Evolutionary conservation across 2,888 invertebrate species (phyloP).

Genomic region (Microctonus hyperodae): DNA sequence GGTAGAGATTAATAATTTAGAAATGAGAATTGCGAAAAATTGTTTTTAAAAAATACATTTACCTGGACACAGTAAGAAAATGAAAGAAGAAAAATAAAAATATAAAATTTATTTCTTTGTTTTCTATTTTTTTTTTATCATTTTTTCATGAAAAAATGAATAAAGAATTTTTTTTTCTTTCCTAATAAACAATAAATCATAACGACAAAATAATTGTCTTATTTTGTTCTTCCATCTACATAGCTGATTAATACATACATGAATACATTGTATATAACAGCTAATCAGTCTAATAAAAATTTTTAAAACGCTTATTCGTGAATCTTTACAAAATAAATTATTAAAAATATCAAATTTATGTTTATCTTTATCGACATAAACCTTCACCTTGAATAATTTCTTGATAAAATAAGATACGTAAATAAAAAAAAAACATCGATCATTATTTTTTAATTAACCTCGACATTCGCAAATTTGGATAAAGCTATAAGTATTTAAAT

Average conservation of each 20-base stretch:
- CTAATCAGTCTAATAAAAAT: not conserved
- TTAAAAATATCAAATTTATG: not conserved
- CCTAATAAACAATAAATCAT: slow-evolving; percentile 55
- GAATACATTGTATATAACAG: not conserved
- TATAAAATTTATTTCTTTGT: slow-evolving; percentile 19
- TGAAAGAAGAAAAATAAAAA: not conserved
- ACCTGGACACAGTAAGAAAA: slow-evolving; percentile 3
- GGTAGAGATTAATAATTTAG: slow-evolving; percentile 27
- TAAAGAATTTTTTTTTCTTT: slow-evolving; percentile 46
- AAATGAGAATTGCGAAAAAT: slow-evolving; percentile 18
- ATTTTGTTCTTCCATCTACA: not conserved
- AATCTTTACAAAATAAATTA: not conserved
- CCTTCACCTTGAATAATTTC: not conserved
- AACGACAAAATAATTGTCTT: slow-evolving; percentile 47
- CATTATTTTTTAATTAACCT: not conserved
- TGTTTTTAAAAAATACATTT: not conserved
- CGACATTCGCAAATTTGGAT: not conserved
- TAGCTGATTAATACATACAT: not conserved
- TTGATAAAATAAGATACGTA: not conserved
- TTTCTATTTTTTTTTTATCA: slow-evolving; percentile 8
- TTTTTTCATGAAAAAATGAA: slow-evolving; percentile 28
- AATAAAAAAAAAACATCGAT: not conserved
- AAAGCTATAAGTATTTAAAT: slow-evolving; percentile 2
- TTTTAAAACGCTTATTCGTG: not conserved
- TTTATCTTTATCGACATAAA: not conserved